Evolutionary conservation across 1,140 invertebrate species (phyloP), one percentile per base, ranked within the genome.

Genomic region (Lerema accius): DNA sequence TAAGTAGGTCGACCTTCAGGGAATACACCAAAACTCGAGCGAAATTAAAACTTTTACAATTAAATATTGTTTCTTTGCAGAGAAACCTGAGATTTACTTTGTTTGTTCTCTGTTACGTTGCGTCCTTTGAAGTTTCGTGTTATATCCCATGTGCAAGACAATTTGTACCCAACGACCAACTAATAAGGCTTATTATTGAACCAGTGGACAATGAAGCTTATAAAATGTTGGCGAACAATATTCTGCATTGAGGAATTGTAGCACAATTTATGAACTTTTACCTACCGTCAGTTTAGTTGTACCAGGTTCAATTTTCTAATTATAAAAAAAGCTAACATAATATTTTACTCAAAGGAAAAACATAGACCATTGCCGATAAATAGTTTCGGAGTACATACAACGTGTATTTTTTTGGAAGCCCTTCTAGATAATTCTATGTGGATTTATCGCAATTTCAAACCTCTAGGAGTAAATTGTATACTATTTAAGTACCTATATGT

Each of bases 1-100:
- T 3, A 40, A 40, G 35, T 39, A 28, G 37, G n/a, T 15, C 45
- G 28, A 37, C 39, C 46, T 50, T 49, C 17, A 42, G 32, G n/a
- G 16, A 50, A 65, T 58, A 49, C 19, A 13, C 42, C 14, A 49
- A 67, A 76, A 76, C 61, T 61, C 48, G 23, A 67, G 53, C 43
- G 37, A 69, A 71, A 69, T 67, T 71, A 70, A 74, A 77, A 74
- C 72, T 74, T 76, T 73, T 43, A 66, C 67, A 76, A 73, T 76
- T 68, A 37, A 37, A 11, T 37, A 76, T 68, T 68, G 64, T 68
- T 69, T 67, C 65, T 63, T 56, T 71, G 63, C 46, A 46, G 62
- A 59, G 63, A 63, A 70, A 70, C 61, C 48, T 64, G 56, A 70
- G 42, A 70, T 74, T 53, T 64, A 67, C 64, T 65, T 73, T 60